A percentile compares a stretch with the other conserved stretches of the same genome.
Conservation (phyloP, 64 coral and sea anemone genomes). For the Montipora foliosa region DNA sequence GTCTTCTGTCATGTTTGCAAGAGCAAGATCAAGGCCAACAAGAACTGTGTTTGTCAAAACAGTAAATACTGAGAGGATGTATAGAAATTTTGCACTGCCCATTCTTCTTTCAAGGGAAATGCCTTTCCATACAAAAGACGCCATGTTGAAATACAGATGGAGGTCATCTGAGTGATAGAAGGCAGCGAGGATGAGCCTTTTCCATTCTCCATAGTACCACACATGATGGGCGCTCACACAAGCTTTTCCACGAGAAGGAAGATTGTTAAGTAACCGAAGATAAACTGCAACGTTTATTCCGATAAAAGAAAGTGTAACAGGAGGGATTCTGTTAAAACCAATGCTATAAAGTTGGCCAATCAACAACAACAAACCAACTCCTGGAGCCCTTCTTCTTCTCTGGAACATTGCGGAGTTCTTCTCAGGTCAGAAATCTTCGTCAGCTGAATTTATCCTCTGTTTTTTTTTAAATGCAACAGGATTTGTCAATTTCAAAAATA, state of each 20-base stretch:
- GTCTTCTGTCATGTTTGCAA: conserved; percentile 78
- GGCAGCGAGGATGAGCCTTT: conserved; percentile 79
- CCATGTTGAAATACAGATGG: conserved; percentile 99
- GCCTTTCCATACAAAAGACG: conserved; percentile 98
- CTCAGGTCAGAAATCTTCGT: neutral
- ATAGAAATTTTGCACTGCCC: conserved; percentile 81
- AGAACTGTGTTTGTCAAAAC: conserved; percentile 79
- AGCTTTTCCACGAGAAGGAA: conserved; percentile 86
- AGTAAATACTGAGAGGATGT: conserved; percentile 81
- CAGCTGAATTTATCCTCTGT: neutral
- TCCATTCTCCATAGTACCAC: conserved; percentile 93
- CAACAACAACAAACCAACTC: conserved; percentile 85
- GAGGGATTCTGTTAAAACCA: conserved; percentile 91
- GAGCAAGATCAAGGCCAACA: conserved; percentile 80
- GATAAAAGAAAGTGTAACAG: conserved; percentile 88
- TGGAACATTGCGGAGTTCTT: conserved; percentile 62
- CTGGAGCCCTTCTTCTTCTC: conserved; percentile 72
- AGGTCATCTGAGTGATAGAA: conserved; percentile 96
- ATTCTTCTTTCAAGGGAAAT: conserved; percentile 80
- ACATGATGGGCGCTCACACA: conserved; percentile 95
- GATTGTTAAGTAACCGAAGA: conserved; percentile 65
- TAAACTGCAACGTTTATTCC: conserved; percentile 92
- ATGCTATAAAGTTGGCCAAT: conserved; percentile 84
- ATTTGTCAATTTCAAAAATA: neutral
- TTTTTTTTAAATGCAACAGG: too few relatives aligned